A percentile compares a stretch with the other conserved stretches of the same genome.
phyloP scores from a whole-genome alignment of 1,140 invertebrate species.

The Drosophila leontia region DNA sequence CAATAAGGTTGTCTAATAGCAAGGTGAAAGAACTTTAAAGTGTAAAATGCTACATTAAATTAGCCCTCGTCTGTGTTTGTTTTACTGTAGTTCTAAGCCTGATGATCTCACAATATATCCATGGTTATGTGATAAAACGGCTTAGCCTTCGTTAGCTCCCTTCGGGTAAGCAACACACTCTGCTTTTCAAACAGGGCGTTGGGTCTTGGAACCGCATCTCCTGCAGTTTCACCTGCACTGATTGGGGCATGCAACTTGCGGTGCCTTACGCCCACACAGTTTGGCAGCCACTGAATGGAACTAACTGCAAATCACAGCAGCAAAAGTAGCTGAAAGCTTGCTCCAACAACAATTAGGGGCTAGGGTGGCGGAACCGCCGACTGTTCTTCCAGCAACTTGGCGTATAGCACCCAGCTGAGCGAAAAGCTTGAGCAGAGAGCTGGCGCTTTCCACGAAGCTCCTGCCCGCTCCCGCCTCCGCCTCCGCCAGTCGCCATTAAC shows the following conservation, averaged over 20 bases:
- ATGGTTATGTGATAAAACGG: not conserved
- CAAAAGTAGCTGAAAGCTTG: constrained; percentile 55
- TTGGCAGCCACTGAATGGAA: constrained; percentile 34
- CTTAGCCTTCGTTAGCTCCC: not conserved
- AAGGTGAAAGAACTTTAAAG: not conserved
- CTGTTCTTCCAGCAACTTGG: constrained; percentile 50
- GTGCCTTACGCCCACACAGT: constrained; percentile 13
- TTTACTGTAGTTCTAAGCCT: not conserved
- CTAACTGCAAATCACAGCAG: constrained; percentile 46
- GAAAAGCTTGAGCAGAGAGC: constrained; percentile 33
- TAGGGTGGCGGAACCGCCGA: constrained; percentile 2
- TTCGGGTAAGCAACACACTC: not conserved
- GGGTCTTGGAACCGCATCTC: constrained; percentile 4
- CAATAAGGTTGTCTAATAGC: not conserved
- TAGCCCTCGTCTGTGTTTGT: not conserved
- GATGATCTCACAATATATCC: not conserved
- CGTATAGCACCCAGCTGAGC: constrained; percentile 58
- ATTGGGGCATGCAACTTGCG: constrained; percentile 16
- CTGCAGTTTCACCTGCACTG: constrained; percentile 16
- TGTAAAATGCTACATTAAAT: not conserved
- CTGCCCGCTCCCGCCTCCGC: not conserved
- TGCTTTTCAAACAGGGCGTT: not conserved
- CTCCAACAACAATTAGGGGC: constrained; percentile 2
- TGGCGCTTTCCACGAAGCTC: constrained; percentile 25
- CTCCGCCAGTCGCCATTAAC: constrained; percentile 7